phyloP scores from a whole-genome alignment of 1,140 invertebrate species.

The Uloborus diversus region DNA sequence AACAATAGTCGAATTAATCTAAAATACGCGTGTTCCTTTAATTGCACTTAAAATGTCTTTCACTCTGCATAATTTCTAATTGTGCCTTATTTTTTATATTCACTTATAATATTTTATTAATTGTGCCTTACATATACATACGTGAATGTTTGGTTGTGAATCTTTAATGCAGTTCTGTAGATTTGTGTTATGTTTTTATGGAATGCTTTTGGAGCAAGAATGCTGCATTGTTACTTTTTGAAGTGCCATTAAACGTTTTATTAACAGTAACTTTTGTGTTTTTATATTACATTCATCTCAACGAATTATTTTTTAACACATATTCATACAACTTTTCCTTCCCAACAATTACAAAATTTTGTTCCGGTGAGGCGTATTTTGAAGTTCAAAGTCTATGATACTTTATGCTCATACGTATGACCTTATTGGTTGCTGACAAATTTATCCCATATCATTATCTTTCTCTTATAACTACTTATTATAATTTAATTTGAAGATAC shows the following conservation, averaged over 20 bases:
- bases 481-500: no score
- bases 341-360: no score
- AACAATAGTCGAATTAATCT: no score
- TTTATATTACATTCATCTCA: background rate
- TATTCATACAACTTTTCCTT: no score
- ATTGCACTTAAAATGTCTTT: conserved; percentile 47
- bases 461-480: no score
- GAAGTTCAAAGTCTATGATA: no score
- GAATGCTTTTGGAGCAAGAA: conserved; percentile 9
- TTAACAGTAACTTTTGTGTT: background rate
- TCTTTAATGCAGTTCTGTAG: conserved; percentile 16
- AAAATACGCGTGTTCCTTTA: no score
- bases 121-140: conserved; percentile 46
- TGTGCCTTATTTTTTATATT: conserved; percentile 48
- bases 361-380: no score
- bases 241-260: conserved; percentile 50
- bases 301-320: no score
- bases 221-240: conserved; percentile 43
- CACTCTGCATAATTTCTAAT: conserved; percentile 42
- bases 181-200: conserved; percentile 23
- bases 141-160: conserved; percentile 45
- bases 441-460: no score
- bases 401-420: no score
- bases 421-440: no score
- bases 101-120: conserved; percentile 40